These are phyloP conservation scores for Aix galericulata DNA, from an alignment of 2,113 vertebrate species.

Conservation along the genomic window DNA sequence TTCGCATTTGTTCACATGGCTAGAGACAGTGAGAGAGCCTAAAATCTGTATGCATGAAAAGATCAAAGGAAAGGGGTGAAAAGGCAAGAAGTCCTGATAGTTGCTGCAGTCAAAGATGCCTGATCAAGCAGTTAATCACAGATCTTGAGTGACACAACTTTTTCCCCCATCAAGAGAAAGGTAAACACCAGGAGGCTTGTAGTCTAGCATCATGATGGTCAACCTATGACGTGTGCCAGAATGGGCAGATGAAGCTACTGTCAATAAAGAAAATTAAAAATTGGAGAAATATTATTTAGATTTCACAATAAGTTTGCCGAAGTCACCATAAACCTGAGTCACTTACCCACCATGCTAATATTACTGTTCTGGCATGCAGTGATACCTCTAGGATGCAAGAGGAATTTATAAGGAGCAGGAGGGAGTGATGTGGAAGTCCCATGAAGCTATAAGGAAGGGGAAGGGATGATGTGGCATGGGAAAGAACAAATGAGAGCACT, in stretches of 20 bases:
- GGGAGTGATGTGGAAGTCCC: background rate
- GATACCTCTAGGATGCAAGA: background rate
- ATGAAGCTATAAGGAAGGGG: background rate
- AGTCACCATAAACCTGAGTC: background rate
- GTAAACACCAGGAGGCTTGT: accelerated
- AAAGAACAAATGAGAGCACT: background rate
- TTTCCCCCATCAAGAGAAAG: background rate
- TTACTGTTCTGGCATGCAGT: background rate
- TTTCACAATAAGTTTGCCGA: background rate
- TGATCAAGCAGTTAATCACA: background rate
- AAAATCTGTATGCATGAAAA: background rate
- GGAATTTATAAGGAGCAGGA: background rate
- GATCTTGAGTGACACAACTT: background rate
- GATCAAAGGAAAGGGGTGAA: background rate
- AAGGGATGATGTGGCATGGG: background rate
- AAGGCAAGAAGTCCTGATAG: background rate
- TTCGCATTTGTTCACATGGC: background rate
- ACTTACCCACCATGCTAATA: background rate
- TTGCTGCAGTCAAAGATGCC: background rate
- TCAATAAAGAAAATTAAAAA: background rate
- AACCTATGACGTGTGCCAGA: background rate
- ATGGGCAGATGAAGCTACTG: background rate
- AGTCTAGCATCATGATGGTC: accelerated
- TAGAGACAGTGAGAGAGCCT: background rate
- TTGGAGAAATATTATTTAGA: background rate